Evolutionary conservation across 2,797 vertebrate species (phyloP), one percentile per base, ranked within the genome.

Genomic region (Pagetopsis macropterus): DNA sequence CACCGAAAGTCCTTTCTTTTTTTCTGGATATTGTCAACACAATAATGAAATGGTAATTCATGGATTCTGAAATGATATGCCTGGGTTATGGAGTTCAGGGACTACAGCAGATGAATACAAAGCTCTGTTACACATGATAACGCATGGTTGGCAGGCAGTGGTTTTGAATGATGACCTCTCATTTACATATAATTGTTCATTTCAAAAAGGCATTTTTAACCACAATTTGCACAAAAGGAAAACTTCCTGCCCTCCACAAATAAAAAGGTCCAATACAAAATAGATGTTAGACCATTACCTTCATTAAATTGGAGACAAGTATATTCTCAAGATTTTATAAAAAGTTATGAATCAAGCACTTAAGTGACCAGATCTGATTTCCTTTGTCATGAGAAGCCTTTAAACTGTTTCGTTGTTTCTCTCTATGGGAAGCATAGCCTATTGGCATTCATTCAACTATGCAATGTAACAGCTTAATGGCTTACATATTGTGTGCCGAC

Each of bases 21-120:
- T 56, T 3, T 27, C 23, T 27, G 50, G 49, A 52, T 69, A 65
- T 33, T 63, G 54, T 48, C 60, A 56, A 63, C 41, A 11, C 27
- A 43, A 78, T 62, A 54, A 82, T 84, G 66, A 84, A 72, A 79
- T 31, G 72, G 80, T 76, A 73, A 71, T 72, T 45, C 17, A 56
- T 14, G 49, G 49, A 70, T 68, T 68, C 23, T 56, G 69, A 62
- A 16, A 48, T 46, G 11, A 68, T 72, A 50, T 64, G 14, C 33
- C 60, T 31, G 58, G 52, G 52, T 72, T 63, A 77, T 76, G 14
- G 56, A 54, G 51, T 70, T 79, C 54, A 68, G 57, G 54, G 9
- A 2, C 23, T 27, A 27, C 4, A 15, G 45, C 52, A 50, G 70
- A 63, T 17, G 57, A 75, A 65, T 16, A 46, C 33, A 76, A 33